Conservation (phyloP, 1,140 invertebrate species). For the Probaryconus sp. region DNA sequence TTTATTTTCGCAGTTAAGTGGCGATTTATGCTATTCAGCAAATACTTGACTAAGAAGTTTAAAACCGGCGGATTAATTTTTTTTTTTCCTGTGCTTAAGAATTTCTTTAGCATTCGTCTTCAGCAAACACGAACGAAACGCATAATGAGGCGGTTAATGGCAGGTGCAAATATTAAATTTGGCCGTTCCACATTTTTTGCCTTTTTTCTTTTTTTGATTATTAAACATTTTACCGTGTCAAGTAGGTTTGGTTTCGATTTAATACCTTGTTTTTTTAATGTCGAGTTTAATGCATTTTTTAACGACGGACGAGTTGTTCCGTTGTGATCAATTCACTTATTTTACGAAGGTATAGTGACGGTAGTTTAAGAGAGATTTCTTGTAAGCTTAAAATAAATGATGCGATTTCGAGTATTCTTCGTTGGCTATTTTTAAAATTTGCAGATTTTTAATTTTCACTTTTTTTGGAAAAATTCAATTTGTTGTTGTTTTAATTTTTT, state of each 20-base stretch:
- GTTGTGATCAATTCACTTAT: background rate
- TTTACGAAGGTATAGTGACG: background rate
- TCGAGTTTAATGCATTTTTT: constrained; percentile 1
- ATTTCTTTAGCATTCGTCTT: too few species aligned
- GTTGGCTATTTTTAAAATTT: constrained; percentile 3
- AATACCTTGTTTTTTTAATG: background rate
- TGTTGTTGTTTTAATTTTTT: too few species aligned
- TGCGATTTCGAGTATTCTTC: background rate
- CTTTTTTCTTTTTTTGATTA: too few species aligned
- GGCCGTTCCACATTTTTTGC: too few species aligned
- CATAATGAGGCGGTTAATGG: background rate
- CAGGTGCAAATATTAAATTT: constrained; percentile 1
- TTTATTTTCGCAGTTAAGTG: too few species aligned
- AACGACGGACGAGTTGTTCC: background rate
- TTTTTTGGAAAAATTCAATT: too few species aligned
- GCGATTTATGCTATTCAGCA: too few species aligned
- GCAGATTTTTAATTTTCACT: background rate
- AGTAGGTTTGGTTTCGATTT: constrained; percentile 1
- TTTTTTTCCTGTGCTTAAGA: too few species aligned
- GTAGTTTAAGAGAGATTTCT: constrained; percentile 1
- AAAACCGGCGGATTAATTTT: too few species aligned
- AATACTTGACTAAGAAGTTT: too few species aligned
- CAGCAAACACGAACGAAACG: too few species aligned
- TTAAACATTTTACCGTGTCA: background rate
- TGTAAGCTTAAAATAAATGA: background rate